Evolutionary conservation across 1,140 invertebrate species (phyloP).

Genomic region (Apis florea): DNA sequence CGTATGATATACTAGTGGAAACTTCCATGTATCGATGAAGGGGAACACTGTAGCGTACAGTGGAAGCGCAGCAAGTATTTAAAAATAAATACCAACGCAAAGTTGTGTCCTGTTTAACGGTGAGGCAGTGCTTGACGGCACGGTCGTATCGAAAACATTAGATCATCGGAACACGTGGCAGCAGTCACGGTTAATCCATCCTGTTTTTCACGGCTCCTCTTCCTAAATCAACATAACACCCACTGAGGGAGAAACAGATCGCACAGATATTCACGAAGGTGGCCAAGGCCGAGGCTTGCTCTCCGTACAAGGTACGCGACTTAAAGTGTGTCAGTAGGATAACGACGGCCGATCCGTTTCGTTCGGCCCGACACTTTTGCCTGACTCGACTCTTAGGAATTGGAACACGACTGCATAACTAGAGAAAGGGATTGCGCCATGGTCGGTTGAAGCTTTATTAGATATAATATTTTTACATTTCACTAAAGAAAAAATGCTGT

Average conservation of each 20-base stretch:
- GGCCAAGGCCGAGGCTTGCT: constrained; percentile 51
- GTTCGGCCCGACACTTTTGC: constrained; percentile 50
- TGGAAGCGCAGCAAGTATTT: constrained; percentile 17
- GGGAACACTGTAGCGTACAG: constrained; percentile 12
- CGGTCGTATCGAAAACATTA: neutral
- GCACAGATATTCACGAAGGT: constrained; percentile 40
- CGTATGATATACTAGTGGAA: constrained; percentile 18
- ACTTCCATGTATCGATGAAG: constrained; percentile 23
- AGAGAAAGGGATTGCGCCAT: constrained; percentile 43
- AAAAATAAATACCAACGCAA: constrained; percentile 52
- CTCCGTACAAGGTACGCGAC: constrained; percentile 50
- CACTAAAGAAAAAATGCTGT: too few species aligned
- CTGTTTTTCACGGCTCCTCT: neutral
- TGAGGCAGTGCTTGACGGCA: neutral
- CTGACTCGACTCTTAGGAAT: constrained; percentile 40
- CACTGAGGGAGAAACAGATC: neutral
- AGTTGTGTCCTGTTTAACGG: constrained; percentile 14
- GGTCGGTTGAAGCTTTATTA: neutral
- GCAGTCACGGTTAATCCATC: neutral
- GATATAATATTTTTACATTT: neutral
- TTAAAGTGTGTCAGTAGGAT: constrained; percentile 75
- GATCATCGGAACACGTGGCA: constrained; percentile 19
- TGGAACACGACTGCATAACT: constrained; percentile 53
- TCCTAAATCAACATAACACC: neutral
- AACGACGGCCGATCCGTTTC: constrained; percentile 58